Evolutionary conservation across 1,140 invertebrate genomes (phyloP), one percentile per base, ranked within the genome.

Genomic region (Heliconius hermathena): DNA sequence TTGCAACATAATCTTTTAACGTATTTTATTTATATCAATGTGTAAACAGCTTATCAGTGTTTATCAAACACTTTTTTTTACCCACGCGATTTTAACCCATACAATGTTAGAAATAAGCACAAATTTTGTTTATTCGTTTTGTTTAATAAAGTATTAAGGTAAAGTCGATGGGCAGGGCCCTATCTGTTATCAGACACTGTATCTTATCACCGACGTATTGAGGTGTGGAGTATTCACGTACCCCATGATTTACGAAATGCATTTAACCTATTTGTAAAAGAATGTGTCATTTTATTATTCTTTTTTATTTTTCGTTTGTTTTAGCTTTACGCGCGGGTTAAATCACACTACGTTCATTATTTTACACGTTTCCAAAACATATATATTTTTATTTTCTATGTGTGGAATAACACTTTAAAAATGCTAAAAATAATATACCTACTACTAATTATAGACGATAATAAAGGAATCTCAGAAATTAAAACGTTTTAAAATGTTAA

Each of bases 121-220:
- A 66, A 66, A 29, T 66, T 29, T 66, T 1, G 60, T 66, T 16
- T 66, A 22, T 66, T 11, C 60, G 60, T 22, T 66, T 66, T 66
- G 13, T 66, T 66, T 29, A 66, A 66, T 66, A 66, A 66, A 66
- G 60, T 66, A 66, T 66, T 66, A 66, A 66, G 60, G 60, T 66
- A 66, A 66, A 66, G 60, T 66, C 60, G 60, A 29, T 66, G 60
- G 60, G 60, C 9, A 26, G 22, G 60, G 60, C 60, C 60, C 26
- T 66, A 66, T 66, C 60, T 66, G 60, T 66, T 66, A 66, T 66
- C 60, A 66, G 26, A 13, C 54, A 26, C 26, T 66, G 9, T 66
- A 66, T 66, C 60, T 66, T 66, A 66, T 66, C 60, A 66, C 9
- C 26, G 60, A 29, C 22, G 22, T 66, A 66, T 66, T 66, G 26